These are phyloP conservation scores for Anoplius nigerrimus DNA, from an alignment of 2,888 invertebrate genomes.

Conservation along the genomic window DNA sequence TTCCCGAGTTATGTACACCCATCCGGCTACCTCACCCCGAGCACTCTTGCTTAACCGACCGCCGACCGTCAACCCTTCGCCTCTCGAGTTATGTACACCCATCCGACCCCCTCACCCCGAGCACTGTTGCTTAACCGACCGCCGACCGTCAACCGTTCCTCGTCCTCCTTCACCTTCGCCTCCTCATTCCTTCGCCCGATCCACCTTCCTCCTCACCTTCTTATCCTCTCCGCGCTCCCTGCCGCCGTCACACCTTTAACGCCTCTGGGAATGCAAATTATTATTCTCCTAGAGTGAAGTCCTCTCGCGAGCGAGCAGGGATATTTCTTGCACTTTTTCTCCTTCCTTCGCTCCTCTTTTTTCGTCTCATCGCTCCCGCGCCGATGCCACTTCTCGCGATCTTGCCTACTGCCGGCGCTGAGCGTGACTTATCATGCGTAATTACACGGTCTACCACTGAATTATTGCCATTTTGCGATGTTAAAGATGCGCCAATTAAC, in stretches of 20 bases:
- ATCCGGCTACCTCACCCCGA: no score
- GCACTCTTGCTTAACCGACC: neutral
- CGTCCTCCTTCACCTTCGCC: no score
- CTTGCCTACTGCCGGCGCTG: constrained; percentile 32
- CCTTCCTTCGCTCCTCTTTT: constrained; percentile 15
- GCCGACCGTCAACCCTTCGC: constrained; percentile 38
- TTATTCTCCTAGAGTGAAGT: constrained; percentile 45
- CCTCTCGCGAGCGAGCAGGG: neutral
- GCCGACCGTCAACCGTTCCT: no score
- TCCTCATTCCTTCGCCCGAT: neutral
- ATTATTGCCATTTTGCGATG: constrained; percentile 48
- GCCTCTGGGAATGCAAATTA: constrained; percentile 52
- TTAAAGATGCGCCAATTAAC: constrained; percentile 53
- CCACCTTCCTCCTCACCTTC: neutral
- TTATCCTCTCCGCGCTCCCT: constrained; percentile 9
- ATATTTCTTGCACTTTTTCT: constrained; percentile 2
- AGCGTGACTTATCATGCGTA: constrained; percentile 59
- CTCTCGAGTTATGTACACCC: constrained; percentile 29
- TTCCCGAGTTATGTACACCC: constrained; percentile 36
- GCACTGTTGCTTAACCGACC: neutral
- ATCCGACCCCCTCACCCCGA: neutral
- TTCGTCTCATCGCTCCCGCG: neutral
- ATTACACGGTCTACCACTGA: constrained; percentile 55
- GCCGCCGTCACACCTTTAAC: constrained; percentile 41
- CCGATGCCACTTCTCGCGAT: neutral